Evolutionary conservation across 37 sponge, comb jelly and placozoan genomes (phyloP).

Genomic region (Ianthella basta): DNA sequence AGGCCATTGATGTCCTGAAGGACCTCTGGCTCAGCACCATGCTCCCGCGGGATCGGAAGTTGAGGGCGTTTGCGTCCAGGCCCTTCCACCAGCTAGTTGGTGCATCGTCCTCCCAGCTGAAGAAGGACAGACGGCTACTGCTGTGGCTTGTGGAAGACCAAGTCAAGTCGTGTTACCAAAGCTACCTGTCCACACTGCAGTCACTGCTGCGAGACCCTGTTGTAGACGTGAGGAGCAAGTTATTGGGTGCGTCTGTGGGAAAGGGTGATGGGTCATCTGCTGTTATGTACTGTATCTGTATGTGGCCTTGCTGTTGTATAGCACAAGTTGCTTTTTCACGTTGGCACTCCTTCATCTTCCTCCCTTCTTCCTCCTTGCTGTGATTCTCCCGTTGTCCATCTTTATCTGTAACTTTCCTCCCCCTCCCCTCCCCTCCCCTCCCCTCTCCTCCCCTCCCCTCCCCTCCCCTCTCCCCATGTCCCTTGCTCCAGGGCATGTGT

Average conservation of each 20-base stretch:
- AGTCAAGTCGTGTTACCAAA: conserved; percentile 69
- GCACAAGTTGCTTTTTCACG: background rate
- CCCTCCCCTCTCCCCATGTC: background rate
- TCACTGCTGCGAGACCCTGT: conserved; percentile 67
- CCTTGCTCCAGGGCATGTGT: conserved; percentile 68
- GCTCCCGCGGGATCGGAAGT: conserved; percentile 87
- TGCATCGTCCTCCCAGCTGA: background rate
- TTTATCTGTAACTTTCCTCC: no score
- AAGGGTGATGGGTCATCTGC: background rate
- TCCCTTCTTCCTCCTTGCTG: no score
- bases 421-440: no score
- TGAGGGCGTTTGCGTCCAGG: conserved; percentile 41
- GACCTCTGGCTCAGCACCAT: conserved; percentile 82
- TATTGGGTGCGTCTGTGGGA: conserved; percentile 25
- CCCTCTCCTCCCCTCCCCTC: no score
- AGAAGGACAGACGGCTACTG: conserved; percentile 43
- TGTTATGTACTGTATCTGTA: background rate
- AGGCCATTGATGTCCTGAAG: conserved; percentile 73
- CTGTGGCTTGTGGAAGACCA: conserved; percentile 89
- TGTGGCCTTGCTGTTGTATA: background rate
- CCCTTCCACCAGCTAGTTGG: background rate
- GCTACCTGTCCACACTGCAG: conserved; percentile 66
- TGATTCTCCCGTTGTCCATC: no score
- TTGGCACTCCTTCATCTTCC: background rate
- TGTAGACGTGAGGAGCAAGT: conserved; percentile 65